phyloP scores from a whole-genome alignment of 1,140 invertebrate species.

The Drosophila novamexicana region DNA sequence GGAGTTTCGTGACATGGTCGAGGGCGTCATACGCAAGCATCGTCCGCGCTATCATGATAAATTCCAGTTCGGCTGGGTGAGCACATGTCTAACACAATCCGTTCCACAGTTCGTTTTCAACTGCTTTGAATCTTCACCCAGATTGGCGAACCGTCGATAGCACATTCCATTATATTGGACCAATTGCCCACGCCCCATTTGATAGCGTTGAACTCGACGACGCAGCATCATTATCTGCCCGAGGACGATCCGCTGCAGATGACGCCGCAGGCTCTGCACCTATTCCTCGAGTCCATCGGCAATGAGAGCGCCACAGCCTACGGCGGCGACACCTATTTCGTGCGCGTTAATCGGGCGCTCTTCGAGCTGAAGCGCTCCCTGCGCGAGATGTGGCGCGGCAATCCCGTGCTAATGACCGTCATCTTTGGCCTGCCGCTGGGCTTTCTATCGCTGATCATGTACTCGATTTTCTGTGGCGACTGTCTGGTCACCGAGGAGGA shows the following conservation, averaged over 20 bases:
- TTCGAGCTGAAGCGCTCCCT: conserved; percentile 91
- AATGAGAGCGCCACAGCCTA: conserved; percentile 91
- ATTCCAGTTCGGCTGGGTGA: conserved; percentile 96
- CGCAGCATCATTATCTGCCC: conserved; percentile 95
- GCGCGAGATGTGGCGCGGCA: conserved; percentile 94
- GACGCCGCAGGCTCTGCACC: conserved; percentile 91
- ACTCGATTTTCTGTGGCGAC: conserved; percentile 96
- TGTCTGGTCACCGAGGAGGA: conserved; percentile 96
- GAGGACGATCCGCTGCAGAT: conserved; percentile 92
- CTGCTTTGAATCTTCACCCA: conserved; percentile 14
- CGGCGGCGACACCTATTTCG: conserved; percentile 91
- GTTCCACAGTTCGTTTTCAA: conserved; percentile 29
- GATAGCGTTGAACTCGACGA: conserved; percentile 95
- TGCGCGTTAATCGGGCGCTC: conserved; percentile 90
- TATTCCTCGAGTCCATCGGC: conserved; percentile 91
- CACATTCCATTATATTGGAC: conserved; percentile 96
- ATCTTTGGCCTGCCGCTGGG: conserved; percentile 95
- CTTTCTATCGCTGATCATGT: conserved; percentile 96
- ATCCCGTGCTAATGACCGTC: conserved; percentile 94
- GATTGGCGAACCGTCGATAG: conserved; percentile 92
- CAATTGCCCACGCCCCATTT: conserved; percentile 93
- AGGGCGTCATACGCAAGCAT: conserved; percentile 91
- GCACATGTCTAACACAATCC: not conserved
- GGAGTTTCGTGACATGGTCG: conserved; percentile 93
- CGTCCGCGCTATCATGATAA: conserved; percentile 91